Base-by-base conservation (phyloP, 2,888 invertebrate species). In the Mesorhabditis spiculigera region DNA sequence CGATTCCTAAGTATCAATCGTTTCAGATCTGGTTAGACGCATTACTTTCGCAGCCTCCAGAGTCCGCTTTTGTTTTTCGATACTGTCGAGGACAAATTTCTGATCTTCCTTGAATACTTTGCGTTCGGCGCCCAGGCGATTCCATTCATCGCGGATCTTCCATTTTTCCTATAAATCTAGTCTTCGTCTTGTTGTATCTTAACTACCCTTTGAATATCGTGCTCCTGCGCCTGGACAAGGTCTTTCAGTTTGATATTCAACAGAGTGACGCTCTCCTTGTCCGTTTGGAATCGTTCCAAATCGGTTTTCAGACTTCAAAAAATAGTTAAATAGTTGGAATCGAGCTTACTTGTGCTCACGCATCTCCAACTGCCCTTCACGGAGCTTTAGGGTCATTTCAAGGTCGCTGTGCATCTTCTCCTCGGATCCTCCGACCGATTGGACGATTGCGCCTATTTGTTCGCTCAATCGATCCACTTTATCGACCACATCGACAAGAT, bases 261-360 rank as follows among this genome's bases (percentile, higher is more conserved):
- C 63, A 81, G 81, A 58, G 73, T 71, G 0, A 84, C 77, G 67
- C 78, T 78, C 58, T 71, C 67, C 58, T 79, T 77, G 45, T 82
- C 82, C 63, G 75, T 74, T 63, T 74, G 68, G 4, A 79, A 45
- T 4, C 67, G 67, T 6, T 45, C 61, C 13, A 66, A 10, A 10
- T 79, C 79, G 44, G 70, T 65, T 45, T 71, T 63, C 8, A 76
- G 63, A n/a, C 77, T 78, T 50, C 41, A 75, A 65, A 4, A 16
- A 63, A 42, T 13, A 28, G 1, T 28, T 28, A 28, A 28, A 1
- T 1, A 28, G 28, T 28, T 28, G 3, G 28, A 28, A 28, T 28
- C 28, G 28, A 28, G 28, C 63, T 41, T 63, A 61, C 8, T 4
- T 10, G 10, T 45, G 58, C n/a, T 50, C 58, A 10, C 58, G 8